Conservation (phyloP, 2,113 vertebrate species). For the Aspiorhynchus laticeps region DNA sequence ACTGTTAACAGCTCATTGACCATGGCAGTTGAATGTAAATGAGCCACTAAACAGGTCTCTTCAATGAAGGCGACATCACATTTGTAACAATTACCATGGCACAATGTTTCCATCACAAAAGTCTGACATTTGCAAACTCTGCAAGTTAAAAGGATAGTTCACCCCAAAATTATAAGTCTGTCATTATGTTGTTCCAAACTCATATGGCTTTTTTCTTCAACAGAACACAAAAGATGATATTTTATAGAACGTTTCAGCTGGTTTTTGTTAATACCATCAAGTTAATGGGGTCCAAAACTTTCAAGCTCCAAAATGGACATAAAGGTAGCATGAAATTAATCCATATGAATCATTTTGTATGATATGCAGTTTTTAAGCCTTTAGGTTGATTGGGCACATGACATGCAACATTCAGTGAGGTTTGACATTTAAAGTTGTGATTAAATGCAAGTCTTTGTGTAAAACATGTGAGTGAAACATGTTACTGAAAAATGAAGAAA, state of each 20-base stretch:
- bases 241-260: not conserved
- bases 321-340: not conserved
- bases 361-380: not conserved
- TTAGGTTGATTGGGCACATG: too few species aligned
- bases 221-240: not conserved
- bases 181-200: not conserved
- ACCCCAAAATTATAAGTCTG: not conserved
- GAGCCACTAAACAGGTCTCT: not conserved
- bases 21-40: not conserved
- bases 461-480: not conserved
- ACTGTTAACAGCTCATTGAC: not conserved
- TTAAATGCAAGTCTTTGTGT: not conserved
- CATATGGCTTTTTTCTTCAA: not conserved
- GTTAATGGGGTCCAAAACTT: not conserved
- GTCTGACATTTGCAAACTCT: not conserved
- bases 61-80: not conserved
- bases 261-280: not conserved
- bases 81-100: not conserved
- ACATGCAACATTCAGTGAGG: too few species aligned
- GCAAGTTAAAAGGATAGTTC: not conserved
- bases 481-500: not conserved
- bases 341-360: not conserved
- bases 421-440: too few species aligned
- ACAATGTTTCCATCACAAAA: not conserved
- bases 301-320: not conserved